Evolutionary conservation across 2,797 vertebrate genomes (phyloP), one percentile per base, ranked within the genome.

Genomic region (Microcaecilia unicolor): DNA sequence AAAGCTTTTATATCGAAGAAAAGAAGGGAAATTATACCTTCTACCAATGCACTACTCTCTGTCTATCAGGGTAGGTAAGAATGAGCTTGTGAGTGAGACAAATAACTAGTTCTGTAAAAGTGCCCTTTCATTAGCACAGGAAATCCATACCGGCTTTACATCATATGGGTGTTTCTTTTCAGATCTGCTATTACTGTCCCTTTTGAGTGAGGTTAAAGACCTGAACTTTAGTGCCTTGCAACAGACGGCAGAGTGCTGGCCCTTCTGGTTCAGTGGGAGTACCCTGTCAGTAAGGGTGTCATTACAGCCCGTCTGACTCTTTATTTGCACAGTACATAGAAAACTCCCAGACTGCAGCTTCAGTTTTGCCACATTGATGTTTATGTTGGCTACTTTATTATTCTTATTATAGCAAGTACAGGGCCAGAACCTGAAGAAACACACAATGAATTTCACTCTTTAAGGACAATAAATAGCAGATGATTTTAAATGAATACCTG

Each of bases 401-500:
- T 49, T 78, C 68, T 70, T 63, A 68, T 62, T 68, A 72, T 62
- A 70, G 67, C 44, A 63, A 61, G 66, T 4, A 4, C 41, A 31
- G 20, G n/a, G 43, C 25, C 28, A 78, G 66, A 67, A 67, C 61
- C 18, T 47, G 53, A 60, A 55, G 44, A 72, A 69, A 72, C 32
- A 48, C 59, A 65, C 70, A 65, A 59, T 72, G 43, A 70, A 71
- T 41, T 43, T 16, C 45, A 39, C 5, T 60, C 48, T 64, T 55
- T 29, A 57, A 34, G 24, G 22, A 33, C 43, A 39, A n/a, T 51
- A 57, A 55, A 58, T 26, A 51, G 39, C 28, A 24, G 19, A 22
- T 8, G 14, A 19, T 25, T 58, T 51, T 6, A 44, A 60, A 54
- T 31, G 37, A 32, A 22, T 53, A 52, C 39, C 15, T 47, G 49